phyloP scores from a whole-genome alignment of 2,797 vertebrate species.

The Epinephelus malabaricus region DNA sequence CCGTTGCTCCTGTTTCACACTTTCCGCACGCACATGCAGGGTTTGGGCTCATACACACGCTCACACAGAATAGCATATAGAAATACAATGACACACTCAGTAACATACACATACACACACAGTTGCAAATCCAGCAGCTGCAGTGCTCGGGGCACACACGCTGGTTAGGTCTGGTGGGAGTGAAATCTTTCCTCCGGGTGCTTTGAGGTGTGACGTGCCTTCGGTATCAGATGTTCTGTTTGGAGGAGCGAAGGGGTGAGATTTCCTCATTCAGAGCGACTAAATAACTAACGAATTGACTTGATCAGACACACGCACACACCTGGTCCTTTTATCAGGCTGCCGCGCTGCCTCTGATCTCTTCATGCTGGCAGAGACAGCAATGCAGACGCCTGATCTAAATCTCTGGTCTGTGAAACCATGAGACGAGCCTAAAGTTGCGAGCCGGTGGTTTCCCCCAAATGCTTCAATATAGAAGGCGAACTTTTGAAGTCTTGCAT shows the following conservation, averaged over 20 bases:
- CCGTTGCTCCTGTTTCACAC: constrained; percentile 74
- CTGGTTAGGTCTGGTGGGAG: constrained; percentile 42
- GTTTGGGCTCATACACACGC: constrained; percentile 36
- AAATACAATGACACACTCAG: constrained; percentile 42
- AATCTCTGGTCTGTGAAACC: constrained; percentile 71
- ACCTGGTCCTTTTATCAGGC: constrained; percentile 66
- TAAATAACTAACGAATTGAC: constrained; percentile 70
- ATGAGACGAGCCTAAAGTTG: constrained; percentile 52
- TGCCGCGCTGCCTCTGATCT: constrained; percentile 69
- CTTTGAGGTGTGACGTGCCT: constrained; percentile 52
- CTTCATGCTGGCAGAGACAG: constrained; percentile 56
- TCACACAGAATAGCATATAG: constrained; percentile 40
- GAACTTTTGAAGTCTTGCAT: constrained; percentile 53
- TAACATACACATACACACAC: constrained; percentile 17
- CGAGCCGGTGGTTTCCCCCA: constrained; percentile 43
- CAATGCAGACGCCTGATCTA: constrained; percentile 50
- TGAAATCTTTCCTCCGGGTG: constrained; percentile 46
- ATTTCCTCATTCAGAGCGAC: constrained; percentile 59
- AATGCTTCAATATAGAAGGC: constrained; percentile 41
- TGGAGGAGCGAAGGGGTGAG: constrained; percentile 32
- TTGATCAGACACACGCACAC: constrained; percentile 60
- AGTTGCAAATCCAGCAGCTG: constrained; percentile 38
- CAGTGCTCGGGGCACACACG: constrained; percentile 31
- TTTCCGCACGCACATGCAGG: constrained; percentile 31
- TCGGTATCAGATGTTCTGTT: constrained; percentile 57